phyloP scores from a whole-genome alignment of 2,888 invertebrate genomes.

The Xylophagus ater region DNA sequence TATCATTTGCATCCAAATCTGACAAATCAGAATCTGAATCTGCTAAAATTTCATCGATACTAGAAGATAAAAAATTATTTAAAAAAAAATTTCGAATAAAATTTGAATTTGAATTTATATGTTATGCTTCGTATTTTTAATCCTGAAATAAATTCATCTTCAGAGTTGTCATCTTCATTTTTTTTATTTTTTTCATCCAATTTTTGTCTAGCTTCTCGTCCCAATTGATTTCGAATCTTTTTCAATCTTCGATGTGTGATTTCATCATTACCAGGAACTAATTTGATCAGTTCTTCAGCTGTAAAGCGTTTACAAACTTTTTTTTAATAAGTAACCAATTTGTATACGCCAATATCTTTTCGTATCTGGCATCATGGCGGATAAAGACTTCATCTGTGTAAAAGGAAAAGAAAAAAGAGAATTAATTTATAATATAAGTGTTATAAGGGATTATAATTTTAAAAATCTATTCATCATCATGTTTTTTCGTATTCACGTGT shows the following conservation, averaged over 20 bases:
- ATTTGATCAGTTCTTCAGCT: constrained; percentile 55
- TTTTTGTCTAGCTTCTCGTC: constrained; percentile 55
- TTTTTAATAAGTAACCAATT: constrained; percentile 63
- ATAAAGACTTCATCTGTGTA: constrained; percentile 58
- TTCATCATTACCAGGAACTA: constrained; percentile 60
- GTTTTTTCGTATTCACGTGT: too few species aligned
- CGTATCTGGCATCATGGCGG: constrained; percentile 69
- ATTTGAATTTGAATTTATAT: too few species aligned
- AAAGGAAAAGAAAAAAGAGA: too few species aligned
- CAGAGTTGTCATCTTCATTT: constrained; percentile 41
- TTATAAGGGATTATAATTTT: too few species aligned
- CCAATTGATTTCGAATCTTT: constrained; percentile 72
- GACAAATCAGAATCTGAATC: constrained; percentile 70
- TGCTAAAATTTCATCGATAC: constrained; percentile 71
- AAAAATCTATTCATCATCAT: too few species aligned
- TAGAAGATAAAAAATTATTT: too few species aligned
- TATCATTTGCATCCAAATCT: constrained; percentile 41
- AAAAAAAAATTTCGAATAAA: too few species aligned
- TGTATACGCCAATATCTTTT: constrained; percentile 71
- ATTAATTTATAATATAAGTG: too few species aligned
- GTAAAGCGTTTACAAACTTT: constrained; percentile 66
- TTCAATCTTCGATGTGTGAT: constrained; percentile 61
- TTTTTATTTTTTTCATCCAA: constrained; percentile 40
- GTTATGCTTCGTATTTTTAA: too few species aligned
- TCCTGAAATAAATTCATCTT: constrained; percentile 46